Evolutionary conservation across 1,140 invertebrate species (phyloP), one percentile per base, ranked within the genome.

Genomic region (Brachionus plicatilis): DNA sequence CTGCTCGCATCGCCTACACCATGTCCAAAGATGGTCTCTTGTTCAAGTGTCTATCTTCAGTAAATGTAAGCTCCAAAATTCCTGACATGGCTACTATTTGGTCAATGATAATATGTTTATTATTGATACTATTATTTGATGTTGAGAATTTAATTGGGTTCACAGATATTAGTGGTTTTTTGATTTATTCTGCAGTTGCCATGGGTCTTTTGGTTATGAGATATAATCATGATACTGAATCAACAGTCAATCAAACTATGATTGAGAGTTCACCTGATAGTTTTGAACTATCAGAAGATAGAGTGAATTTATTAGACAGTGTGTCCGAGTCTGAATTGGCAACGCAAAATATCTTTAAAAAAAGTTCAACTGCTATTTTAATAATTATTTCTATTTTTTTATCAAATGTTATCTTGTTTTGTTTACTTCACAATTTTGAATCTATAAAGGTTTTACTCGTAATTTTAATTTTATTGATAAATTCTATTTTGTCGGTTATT

Each of bases 1-100:
- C 65, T 43, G 53, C 79, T 20, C 50, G 79, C 17, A 82, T 82
- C 37, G 79, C 65, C 24, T 82, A 82, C 27, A 37, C 29, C 56
- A 82, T 82, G 79, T 60, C 79, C 27, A 82, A 82, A 68, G 79
- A 82, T 47, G 79, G 79, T 6, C 53, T 82, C 11, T 68, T 82
- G 37, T 82, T 82, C 33, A 60, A 47, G 12, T 82, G n/a, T 43
- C 11, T 82, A 47, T 82, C 79, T 11, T 68, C 53, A 45, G 33
- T 82, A 3, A 82, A 68, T 65, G n/a, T 9, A n/a, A 11, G 27
- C 7, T 65, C 79, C 11, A 82, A 29, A 6, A 82, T 65, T 45
- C 79, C 79, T 65, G 41, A 82, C 7, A 43, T 29, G 6, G 37
- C 79, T 27, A 82, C 65, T 14, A 41, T 65, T 33, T 41, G 27